A percentile compares a stretch with the other conserved stretches of the same genome.
phyloP scores from a whole-genome alignment of 2,113 vertebrate species.

The Trinectes maculatus region DNA sequence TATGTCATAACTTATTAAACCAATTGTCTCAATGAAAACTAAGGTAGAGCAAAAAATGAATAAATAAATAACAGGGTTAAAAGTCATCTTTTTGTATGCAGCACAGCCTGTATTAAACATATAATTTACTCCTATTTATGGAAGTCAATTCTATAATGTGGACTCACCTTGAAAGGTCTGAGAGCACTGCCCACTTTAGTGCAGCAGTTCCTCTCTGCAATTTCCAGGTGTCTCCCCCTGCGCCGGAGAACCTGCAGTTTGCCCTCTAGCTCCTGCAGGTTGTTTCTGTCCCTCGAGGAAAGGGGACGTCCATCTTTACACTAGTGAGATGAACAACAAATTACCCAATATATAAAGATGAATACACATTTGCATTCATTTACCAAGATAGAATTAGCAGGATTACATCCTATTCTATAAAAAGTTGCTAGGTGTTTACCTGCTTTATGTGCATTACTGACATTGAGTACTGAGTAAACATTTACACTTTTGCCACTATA shows the following conservation, averaged over 20 bases:
- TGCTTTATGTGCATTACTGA: too few species aligned
- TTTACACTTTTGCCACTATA: not conserved
- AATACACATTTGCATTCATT: not conserved
- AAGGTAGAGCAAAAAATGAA: too few species aligned
- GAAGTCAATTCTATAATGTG: slow-evolving; percentile 40
- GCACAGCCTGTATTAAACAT: not conserved
- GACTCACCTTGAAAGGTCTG: slow-evolving; percentile 91
- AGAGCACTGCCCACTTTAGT: slow-evolving; percentile 89
- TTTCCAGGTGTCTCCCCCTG: slow-evolving; percentile 89
- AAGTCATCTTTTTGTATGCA: slow-evolving; percentile 4
- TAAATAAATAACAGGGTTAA: not conserved
- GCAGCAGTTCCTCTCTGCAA: slow-evolving; percentile 93
- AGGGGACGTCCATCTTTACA: slow-evolving; percentile 94
- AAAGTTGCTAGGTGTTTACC: not conserved
- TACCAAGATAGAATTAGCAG: not conserved
- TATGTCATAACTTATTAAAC: too few species aligned
- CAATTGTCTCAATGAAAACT: not conserved
- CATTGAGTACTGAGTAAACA: too few species aligned
- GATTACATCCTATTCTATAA: not conserved
- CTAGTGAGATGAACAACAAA: slow-evolving; percentile 71
- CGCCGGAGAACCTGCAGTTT: slow-evolving; percentile 87
- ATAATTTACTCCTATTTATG: slow-evolving; percentile 17
- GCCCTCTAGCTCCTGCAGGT: slow-evolving; percentile 90
- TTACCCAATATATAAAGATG: not conserved
- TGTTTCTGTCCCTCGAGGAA: slow-evolving; percentile 86